A percentile compares a stretch with the other conserved stretches of the same genome.
Evolutionary conservation across 2,797 vertebrate species (phyloP).

Genomic region (Momotus momota): DNA sequence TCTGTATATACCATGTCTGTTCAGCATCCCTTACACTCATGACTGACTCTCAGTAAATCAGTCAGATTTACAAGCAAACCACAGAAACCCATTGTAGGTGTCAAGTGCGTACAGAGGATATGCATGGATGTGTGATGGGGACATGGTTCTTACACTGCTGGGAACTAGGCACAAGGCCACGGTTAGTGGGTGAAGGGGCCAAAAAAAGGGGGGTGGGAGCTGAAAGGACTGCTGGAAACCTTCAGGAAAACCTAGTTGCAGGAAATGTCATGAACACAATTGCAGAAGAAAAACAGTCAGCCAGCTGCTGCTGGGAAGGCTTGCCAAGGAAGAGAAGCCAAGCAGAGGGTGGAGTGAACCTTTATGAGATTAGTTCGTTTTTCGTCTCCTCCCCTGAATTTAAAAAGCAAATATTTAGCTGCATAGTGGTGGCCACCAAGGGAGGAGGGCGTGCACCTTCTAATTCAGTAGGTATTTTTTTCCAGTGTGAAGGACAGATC

Average conservation of each 20-base stretch:
- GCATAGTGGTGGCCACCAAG: neutral
- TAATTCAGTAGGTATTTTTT: neutral
- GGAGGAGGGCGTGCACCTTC: neutral
- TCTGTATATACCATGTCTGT: neutral
- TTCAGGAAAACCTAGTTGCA: neutral
- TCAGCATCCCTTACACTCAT: neutral
- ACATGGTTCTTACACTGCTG: neutral
- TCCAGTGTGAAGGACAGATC: neutral
- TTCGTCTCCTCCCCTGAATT: neutral
- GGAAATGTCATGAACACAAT: constrained; percentile 21
- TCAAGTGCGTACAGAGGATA: neutral
- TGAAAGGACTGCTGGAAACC: neutral
- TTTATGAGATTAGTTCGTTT: neutral
- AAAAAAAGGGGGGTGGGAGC: neutral
- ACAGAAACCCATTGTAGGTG: neutral
- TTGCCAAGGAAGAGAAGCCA: constrained; percentile 25
- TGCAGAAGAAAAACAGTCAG: constrained; percentile 17
- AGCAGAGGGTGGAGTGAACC: constrained; percentile 39
- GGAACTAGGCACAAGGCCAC: neutral
- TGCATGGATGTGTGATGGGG: neutral
- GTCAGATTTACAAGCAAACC: neutral
- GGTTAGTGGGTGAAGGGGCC: neutral
- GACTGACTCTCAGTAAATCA: neutral
- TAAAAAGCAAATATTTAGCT: neutral
- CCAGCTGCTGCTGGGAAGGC: constrained; percentile 40